Evolutionary conservation across 2,888 invertebrate genomes (phyloP).

Genomic region (Dyspetes luteomarginatus): DNA sequence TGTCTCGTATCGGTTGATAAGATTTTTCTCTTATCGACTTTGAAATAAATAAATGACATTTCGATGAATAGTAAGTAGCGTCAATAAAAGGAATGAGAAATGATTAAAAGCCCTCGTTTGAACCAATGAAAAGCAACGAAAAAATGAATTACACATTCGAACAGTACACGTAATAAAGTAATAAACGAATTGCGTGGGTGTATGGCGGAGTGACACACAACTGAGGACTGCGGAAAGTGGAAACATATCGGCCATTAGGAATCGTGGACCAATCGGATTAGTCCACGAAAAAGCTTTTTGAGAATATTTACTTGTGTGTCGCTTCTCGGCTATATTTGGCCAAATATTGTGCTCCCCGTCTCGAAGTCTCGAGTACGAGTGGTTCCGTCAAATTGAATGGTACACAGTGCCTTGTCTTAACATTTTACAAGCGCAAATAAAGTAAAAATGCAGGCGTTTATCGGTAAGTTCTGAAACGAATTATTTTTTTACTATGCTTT

Average conservation of each 20-base stretch:
- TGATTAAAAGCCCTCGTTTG: too few relatives aligned
- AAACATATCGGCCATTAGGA: constrained; percentile 24
- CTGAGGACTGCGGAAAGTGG: too few relatives aligned
- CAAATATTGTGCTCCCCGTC: constrained; percentile 46
- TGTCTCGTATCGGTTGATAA: too few relatives aligned
- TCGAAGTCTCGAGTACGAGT: constrained; percentile 43
- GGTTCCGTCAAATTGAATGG: constrained; percentile 32
- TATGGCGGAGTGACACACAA: not conserved
- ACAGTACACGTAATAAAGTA: not conserved
- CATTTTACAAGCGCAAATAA: not conserved
- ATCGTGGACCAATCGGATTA: constrained; percentile 78
- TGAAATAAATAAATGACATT: too few relatives aligned
- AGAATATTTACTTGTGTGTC: constrained; percentile 37
- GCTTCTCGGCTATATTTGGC: constrained; percentile 48
- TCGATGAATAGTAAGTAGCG: too few relatives aligned
- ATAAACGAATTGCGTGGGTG: not conserved
- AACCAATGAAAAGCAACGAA: not conserved
- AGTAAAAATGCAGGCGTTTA: constrained; percentile 69
- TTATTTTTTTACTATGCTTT: not conserved
- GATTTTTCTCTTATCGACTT: too few relatives aligned
- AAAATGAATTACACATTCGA: not conserved
- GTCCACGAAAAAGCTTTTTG: constrained; percentile 78
- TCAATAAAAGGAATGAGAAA: too few relatives aligned
- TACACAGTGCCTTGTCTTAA: constrained; percentile 55
- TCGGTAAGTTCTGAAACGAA: constrained; percentile 65